Conservation (phyloP, 1,140 invertebrate species). For the Danaus plexippus region DNA sequence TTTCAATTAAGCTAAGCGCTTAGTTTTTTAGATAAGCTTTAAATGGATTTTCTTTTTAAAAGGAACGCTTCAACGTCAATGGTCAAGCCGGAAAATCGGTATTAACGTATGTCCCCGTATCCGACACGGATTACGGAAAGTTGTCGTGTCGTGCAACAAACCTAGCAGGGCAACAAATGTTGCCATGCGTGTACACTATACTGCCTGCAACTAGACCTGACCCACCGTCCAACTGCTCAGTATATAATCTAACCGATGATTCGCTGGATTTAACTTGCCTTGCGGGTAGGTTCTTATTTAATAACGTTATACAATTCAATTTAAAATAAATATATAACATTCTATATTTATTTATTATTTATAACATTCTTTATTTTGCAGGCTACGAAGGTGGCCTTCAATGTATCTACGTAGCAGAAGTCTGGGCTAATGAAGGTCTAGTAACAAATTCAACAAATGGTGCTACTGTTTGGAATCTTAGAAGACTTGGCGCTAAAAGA, state of each 20-base stretch:
- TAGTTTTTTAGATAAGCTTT: too few relatives aligned
- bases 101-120: conserved; percentile 84
- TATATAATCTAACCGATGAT: conserved; percentile 85
- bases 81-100: conserved; percentile 77
- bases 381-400: conserved; percentile 92
- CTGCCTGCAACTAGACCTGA: conserved; percentile 84
- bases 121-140: conserved; percentile 82
- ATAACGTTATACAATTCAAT: too few relatives aligned
- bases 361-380: conserved; percentile 18
- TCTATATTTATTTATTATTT: too few relatives aligned
- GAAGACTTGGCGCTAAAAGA: conserved; percentile 66
- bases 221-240: conserved; percentile 82
- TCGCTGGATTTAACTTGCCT: conserved; percentile 75
- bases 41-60: conserved; percentile 6
- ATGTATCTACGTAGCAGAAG: conserved; percentile 86
- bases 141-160: conserved; percentile 79
- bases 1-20: too few relatives aligned
- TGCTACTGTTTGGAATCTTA: conserved; percentile 68
- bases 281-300: conserved; percentile 40
- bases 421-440: conserved; percentile 69
- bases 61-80: conserved; percentile 74
- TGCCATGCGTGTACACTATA: conserved; percentile 80
- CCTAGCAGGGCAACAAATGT: conserved; percentile 76
- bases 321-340: too few relatives aligned
- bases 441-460: conserved; percentile 68